These are phyloP conservation scores for Drosophila neonasuta DNA, from an alignment of 2,888 invertebrate genomes.

Conservation along the genomic window DNA sequence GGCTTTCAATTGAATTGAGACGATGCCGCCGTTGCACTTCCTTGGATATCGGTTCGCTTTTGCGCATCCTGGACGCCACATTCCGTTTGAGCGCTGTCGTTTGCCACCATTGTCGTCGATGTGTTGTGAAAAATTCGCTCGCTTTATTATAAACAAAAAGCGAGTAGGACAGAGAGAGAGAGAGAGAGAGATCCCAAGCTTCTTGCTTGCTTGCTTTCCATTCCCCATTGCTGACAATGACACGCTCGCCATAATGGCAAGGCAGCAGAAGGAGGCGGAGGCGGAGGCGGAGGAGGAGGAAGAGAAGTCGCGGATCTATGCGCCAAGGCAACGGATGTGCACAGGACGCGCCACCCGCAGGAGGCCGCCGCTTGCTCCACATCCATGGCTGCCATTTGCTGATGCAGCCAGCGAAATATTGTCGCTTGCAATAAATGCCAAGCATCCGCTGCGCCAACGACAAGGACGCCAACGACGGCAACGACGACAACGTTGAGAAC, in stretches of 20 bases:
- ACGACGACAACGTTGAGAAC: constrained; percentile 34
- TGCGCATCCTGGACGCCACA: constrained; percentile 27
- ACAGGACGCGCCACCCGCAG: constrained; percentile 39
- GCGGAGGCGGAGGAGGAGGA: no score
- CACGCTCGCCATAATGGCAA: constrained; percentile 48
- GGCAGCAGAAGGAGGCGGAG: background rate
- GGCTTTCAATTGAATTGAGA: constrained; percentile 40
- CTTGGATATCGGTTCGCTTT: constrained; percentile 29
- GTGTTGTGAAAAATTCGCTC: constrained; percentile 59
- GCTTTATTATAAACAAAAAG: constrained; percentile 71
- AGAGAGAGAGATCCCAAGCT: constrained; percentile 31
- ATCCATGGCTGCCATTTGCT: constrained; percentile 14
- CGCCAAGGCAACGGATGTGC: constrained; percentile 46
- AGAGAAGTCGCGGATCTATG: constrained; percentile 34
- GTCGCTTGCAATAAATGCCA: constrained; percentile 77
- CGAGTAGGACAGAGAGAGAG: background rate
- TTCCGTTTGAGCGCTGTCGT: constrained; percentile 26
- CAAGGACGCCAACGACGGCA: constrained; percentile 43
- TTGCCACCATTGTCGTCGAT: constrained; percentile 51
- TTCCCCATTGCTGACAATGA: constrained; percentile 42
- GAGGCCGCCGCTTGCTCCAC: constrained; percentile 20
- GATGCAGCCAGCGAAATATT: constrained; percentile 69
- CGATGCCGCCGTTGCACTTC: constrained; percentile 15
- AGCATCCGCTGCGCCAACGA: constrained; percentile 71
- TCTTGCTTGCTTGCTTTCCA: background rate